Conservation (phyloP, 2,113 vertebrate species). For the Benitochromis conjunctus region DNA sequence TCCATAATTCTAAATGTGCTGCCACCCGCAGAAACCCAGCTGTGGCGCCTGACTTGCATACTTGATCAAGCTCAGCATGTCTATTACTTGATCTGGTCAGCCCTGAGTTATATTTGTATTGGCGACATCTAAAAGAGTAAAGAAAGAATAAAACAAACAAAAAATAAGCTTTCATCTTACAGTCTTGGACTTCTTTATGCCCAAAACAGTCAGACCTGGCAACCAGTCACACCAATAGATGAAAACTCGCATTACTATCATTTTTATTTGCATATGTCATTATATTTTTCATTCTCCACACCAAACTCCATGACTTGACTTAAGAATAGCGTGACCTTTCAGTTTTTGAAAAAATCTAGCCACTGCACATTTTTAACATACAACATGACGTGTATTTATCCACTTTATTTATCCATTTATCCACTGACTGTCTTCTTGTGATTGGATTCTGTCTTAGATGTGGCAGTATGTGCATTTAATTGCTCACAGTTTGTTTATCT, state of each 20-base stretch:
- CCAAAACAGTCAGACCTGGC: not conserved
- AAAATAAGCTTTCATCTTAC: not conserved
- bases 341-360: not conserved
- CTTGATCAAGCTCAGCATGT: not conserved
- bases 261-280: not conserved
- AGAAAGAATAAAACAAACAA: not conserved
- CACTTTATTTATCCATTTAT: too few species aligned
- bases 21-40: not conserved
- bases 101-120: not conserved
- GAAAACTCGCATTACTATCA: not conserved
- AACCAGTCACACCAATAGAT: not conserved
- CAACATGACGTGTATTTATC: not conserved
- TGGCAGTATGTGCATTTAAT: rapidly evolving
- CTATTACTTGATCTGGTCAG: not conserved
- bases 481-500: not conserved
- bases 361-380: not conserved
- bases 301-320: not conserved
- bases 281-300: not conserved
- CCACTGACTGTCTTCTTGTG: not conserved
- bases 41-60: not conserved
- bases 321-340: not conserved
- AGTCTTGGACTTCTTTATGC: not conserved
- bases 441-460: too few species aligned
- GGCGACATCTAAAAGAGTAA: not conserved
- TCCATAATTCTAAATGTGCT: not conserved